These are phyloP conservation scores for Acanthacorydalis orientalis DNA, from an alignment of 2,888 invertebrate genomes.

Conservation along the genomic window DNA sequence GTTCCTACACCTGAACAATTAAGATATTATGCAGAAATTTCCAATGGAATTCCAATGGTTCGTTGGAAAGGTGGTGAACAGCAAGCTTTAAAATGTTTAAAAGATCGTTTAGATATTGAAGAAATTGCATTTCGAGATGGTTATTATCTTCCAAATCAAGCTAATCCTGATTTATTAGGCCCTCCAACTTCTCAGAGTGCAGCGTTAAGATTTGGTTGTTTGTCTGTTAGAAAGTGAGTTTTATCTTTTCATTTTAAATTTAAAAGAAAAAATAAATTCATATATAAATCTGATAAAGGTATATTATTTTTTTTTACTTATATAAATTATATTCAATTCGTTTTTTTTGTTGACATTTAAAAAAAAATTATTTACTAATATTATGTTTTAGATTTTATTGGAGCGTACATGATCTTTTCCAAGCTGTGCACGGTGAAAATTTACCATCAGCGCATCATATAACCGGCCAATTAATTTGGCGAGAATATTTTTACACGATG, in stretches of 20 bases:
- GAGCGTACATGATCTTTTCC: slow-evolving; percentile 46
- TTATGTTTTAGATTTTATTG: slow-evolving; percentile 43
- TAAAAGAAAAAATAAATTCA: too few species aligned
- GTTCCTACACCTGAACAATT: slow-evolving; percentile 39
- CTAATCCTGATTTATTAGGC: slow-evolving; percentile 46
- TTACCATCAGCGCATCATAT: slow-evolving; percentile 26
- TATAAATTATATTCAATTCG: background rate
- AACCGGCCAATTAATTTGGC: slow-evolving; percentile 53
- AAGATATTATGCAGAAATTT: slow-evolving; percentile 32
- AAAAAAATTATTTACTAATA: slow-evolving; percentile 9
- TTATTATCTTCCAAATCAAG: slow-evolving; percentile 49
- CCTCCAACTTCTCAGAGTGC: slow-evolving; percentile 52
- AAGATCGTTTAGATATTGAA: slow-evolving; percentile 33
- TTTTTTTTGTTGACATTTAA: too few species aligned
- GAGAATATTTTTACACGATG: slow-evolving; percentile 67
- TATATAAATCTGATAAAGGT: too few species aligned
- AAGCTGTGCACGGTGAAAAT: slow-evolving; percentile 33
- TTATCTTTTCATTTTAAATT: too few species aligned
- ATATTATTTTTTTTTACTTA: background rate
- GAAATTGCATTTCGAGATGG: slow-evolving; percentile 29
- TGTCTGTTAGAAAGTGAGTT: slow-evolving; percentile 38
- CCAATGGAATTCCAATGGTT: slow-evolving; percentile 29
- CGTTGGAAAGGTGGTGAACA: slow-evolving; percentile 52
- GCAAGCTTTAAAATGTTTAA: slow-evolving; percentile 37
- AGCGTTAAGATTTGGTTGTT: slow-evolving; percentile 51